These are phyloP conservation scores for Agriotes lineatus DNA, from an alignment of 2,888 invertebrate genomes.

Conservation along the genomic window DNA sequence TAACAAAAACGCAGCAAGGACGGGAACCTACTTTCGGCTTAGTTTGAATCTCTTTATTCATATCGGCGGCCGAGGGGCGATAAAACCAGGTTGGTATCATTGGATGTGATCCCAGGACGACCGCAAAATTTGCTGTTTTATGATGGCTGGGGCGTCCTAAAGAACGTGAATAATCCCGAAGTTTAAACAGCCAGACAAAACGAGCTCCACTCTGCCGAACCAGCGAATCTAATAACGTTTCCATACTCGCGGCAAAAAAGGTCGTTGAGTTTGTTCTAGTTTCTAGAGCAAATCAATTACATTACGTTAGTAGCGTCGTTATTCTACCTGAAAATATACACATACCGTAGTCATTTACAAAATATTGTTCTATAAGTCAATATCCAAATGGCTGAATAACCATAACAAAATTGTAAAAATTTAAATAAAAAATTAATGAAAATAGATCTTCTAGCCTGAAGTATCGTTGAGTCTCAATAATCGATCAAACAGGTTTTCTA, in stretches of 20 bases:
- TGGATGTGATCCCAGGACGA: slow-evolving; percentile 11
- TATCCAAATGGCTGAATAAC: too few relatives aligned
- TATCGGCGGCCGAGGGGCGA: slow-evolving; percentile 17
- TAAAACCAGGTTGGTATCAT: slow-evolving; percentile 17
- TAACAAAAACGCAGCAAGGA: neutral
- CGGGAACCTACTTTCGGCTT: neutral
- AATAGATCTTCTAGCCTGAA: too few relatives aligned
- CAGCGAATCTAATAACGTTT: slow-evolving; percentile 7
- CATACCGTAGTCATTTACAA: too few relatives aligned
- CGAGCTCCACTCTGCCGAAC: neutral
- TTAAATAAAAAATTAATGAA: too few relatives aligned
- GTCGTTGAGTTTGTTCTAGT: slow-evolving; percentile 5
- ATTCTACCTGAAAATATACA: too few relatives aligned
- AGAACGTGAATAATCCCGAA: slow-evolving; percentile 16
- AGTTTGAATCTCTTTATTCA: slow-evolving; percentile 14
- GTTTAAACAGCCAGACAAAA: slow-evolving; percentile 15
- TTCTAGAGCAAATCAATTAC: neutral
- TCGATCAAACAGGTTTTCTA: too few relatives aligned
- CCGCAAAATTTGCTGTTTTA: slow-evolving; percentile 17
- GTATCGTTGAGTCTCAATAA: too few relatives aligned
- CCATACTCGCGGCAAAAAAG: neutral
- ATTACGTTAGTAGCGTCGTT: neutral
- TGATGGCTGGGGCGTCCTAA: slow-evolving; percentile 6
- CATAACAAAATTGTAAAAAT: too few relatives aligned
- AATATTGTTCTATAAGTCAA: too few relatives aligned